Percentiles rank a stretch among this genome's conserved stretches.
These are phyloP conservation scores for Silurus asotus DNA, from an alignment of 2,113 vertebrate species.

Conservation along the genomic window DNA sequence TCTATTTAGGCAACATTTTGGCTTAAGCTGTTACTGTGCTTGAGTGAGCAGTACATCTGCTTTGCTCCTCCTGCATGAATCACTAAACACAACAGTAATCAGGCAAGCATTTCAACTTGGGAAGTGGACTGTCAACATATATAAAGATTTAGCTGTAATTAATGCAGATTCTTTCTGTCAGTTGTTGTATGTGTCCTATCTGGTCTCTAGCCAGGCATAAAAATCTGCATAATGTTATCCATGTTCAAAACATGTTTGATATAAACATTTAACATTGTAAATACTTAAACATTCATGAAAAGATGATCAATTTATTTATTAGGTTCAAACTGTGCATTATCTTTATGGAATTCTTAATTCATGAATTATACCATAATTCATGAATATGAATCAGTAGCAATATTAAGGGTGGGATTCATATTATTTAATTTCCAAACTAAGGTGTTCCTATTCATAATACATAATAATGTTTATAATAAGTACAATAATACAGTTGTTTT, in stretches of 20 bases:
- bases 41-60: not conserved
- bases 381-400: not conserved
- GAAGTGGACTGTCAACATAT: conserved; percentile 14
- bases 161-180: conserved; percentile 17
- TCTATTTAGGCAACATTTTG: not conserved
- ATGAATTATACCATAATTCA: not conserved
- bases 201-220: not conserved
- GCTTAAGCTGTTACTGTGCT: not conserved
- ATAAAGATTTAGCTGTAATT: conserved; percentile 23
- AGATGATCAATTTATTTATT: not conserved
- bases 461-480: no score
- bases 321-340: no score
- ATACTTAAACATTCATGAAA: not conserved
- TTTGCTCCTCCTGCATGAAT: not conserved
- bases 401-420: not conserved
- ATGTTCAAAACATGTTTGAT: not conserved
- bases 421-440: not conserved
- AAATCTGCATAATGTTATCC: not conserved
- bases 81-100: not conserved
- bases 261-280: not conserved
- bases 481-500: not conserved
- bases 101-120: not conserved
- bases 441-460: not conserved
- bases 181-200: not conserved
- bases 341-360: not conserved